A percentile compares a stretch with the other conserved stretches of the same genome.
Evolutionary conservation across 2,888 invertebrate species (phyloP).

Genomic region (Acanthacorydalis orientalis): DNA sequence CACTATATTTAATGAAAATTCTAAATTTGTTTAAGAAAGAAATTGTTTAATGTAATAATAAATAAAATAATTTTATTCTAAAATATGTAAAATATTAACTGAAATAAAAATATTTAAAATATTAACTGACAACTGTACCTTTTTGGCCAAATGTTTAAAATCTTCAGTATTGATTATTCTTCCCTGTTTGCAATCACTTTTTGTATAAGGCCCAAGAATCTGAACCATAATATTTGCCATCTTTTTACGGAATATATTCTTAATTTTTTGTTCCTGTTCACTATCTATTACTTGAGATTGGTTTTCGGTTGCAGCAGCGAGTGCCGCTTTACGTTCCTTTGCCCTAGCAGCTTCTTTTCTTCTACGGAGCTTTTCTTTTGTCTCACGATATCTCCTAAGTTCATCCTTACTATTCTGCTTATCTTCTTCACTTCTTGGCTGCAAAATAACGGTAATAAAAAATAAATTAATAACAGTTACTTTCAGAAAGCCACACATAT

Average conservation of each 20-base stretch:
- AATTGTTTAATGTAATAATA: background rate
- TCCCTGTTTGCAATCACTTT: conserved; percentile 67
- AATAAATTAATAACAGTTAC: background rate
- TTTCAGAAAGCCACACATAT: no score
- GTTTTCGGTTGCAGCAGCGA: conserved; percentile 15
- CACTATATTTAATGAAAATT: background rate
- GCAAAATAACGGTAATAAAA: conserved; percentile 13
- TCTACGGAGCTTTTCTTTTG: conserved; percentile 59
- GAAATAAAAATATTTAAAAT: background rate
- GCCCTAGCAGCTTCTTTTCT: conserved; percentile 39
- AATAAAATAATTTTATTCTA: conserved; percentile 1
- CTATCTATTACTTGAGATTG: conserved; percentile 18
- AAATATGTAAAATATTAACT: background rate
- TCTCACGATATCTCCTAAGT: conserved; percentile 57
- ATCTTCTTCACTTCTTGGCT: conserved; percentile 73
- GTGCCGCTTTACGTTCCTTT: conserved; percentile 30
- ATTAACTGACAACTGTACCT: conserved; percentile 37
- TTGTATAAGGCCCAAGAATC: conserved; percentile 75
- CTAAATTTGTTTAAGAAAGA: background rate
- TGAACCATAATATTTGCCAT: conserved; percentile 72
- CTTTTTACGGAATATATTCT: conserved; percentile 67
- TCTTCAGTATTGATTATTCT: conserved; percentile 79
- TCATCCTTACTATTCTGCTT: conserved; percentile 49
- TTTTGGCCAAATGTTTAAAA: conserved; percentile 86
- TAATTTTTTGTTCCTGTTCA: conserved; percentile 49